These are phyloP conservation scores for Anabacerthia variegaticeps DNA, from an alignment of 2,797 vertebrate species.

Conservation along the genomic window DNA sequence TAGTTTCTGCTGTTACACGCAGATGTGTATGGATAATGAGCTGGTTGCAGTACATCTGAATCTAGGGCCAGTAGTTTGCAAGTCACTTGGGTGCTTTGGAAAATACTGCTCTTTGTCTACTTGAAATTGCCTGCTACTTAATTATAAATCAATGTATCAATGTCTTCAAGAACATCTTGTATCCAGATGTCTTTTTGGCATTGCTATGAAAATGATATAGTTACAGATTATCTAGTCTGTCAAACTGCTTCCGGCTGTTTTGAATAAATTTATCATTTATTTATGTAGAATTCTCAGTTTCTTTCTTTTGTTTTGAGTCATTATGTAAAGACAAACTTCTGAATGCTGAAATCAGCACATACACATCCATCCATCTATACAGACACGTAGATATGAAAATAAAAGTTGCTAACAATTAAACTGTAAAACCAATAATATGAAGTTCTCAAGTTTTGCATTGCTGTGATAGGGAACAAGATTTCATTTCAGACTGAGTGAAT, in stretches of 20 bases:
- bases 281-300: not conserved
- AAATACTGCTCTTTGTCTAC: not conserved
- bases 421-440: not conserved
- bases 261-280: not conserved
- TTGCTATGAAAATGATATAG: not conserved
- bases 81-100: rapidly evolving
- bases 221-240: not conserved
- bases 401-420: not conserved
- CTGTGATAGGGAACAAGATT: not conserved
- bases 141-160: not conserved
- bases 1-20: not conserved
- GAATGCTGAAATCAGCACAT: not conserved
- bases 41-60: not conserved
- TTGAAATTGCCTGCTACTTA: not conserved
- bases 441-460: not conserved
- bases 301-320: not conserved
- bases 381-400: not conserved
- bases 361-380: not conserved
- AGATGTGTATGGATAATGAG: rapidly evolving
- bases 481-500: not conserved
- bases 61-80: not conserved
- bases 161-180: not conserved
- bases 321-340: not conserved
- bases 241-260: not conserved
- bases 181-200: not conserved